Percentiles rank a stretch among this genome's conserved stretches.
Conservation (phyloP, 2,888 invertebrate species). For the Sarcophaga rosellei region DNA sequence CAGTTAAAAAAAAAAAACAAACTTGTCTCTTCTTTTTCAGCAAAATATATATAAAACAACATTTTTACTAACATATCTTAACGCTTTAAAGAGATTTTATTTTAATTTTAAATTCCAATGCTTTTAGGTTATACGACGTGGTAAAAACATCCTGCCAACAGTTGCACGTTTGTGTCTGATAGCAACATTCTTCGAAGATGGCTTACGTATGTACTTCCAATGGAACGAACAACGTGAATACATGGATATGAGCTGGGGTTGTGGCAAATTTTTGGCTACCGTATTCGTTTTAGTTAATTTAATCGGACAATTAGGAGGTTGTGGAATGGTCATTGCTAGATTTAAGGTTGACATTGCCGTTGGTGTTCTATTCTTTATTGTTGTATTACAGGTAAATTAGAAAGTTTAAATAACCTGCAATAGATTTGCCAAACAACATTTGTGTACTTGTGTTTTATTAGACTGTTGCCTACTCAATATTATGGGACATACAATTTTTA, state of each 20-base stretch:
- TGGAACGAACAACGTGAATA: constrained; percentile 98
- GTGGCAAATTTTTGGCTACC: constrained; percentile 96
- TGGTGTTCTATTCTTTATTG: constrained; percentile 96
- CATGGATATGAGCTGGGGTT: constrained; percentile 98
- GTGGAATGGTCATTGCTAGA: constrained; percentile 96
- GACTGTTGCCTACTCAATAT: constrained; percentile 97
- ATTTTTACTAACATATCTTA: no score
- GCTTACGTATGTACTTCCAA: constrained; percentile 99
- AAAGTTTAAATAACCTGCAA: neutral
- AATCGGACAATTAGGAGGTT: constrained; percentile 97
- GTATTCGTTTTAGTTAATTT: constrained; percentile 97
- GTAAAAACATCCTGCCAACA: constrained; percentile 96
- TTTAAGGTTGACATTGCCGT: constrained; percentile 95
- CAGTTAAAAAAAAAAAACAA: no score
- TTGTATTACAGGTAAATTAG: constrained; percentile 92
- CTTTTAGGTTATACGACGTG: constrained; percentile 92
- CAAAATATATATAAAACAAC: no score
- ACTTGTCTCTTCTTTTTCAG: no score
- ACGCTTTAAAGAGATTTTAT: no score
- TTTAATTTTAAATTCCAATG: neutral
- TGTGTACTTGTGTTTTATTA: constrained; percentile 81
- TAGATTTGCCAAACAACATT: neutral
- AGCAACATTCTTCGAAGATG: constrained; percentile 99
- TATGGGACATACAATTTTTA: constrained; percentile 99
- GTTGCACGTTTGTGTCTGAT: constrained; percentile 97